Conservation (phyloP, 2,888 invertebrate genomes). For the Brachylomia viminalis region DNA sequence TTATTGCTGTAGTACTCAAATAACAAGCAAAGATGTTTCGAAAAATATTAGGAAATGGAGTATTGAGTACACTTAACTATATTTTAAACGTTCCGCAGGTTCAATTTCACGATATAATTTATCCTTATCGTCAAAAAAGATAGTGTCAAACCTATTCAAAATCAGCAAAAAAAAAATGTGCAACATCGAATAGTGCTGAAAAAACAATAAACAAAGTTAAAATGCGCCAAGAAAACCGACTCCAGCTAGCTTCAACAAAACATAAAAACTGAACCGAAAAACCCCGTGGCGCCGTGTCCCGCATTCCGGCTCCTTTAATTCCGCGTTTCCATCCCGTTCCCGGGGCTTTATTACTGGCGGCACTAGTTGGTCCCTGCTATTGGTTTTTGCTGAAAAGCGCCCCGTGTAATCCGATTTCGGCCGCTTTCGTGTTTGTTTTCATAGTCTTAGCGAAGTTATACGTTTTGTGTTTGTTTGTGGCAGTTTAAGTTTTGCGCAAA, state of each 20-base stretch:
- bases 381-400: conserved; percentile 71
- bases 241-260: conserved; percentile 27
- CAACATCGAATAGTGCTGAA: neutral
- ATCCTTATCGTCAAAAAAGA: neutral
- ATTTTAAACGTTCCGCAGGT: too few species aligned
- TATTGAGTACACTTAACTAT: neutral
- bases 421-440: conserved; percentile 73
- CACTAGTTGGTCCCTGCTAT: conserved; percentile 67
- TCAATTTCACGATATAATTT: too few species aligned
- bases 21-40: neutral
- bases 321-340: conserved; percentile 60
- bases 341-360: conserved; percentile 51
- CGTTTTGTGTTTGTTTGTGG: conserved; percentile 67
- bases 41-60: neutral
- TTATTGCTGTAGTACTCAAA: neutral
- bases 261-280: conserved; percentile 42
- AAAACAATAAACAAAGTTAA: conserved; percentile 5
- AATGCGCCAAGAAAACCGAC: conserved; percentile 18
- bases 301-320: conserved; percentile 57
- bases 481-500: conserved; percentile 63
- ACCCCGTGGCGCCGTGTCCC: conserved; percentile 27
- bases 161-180: too few species aligned
- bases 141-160: neutral
- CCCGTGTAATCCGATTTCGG: conserved; percentile 76
- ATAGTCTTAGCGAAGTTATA: conserved; percentile 72